Evolutionary conservation across 2,888 invertebrate genomes (phyloP).

Genomic region (Rhogogaster chlorosoma): DNA sequence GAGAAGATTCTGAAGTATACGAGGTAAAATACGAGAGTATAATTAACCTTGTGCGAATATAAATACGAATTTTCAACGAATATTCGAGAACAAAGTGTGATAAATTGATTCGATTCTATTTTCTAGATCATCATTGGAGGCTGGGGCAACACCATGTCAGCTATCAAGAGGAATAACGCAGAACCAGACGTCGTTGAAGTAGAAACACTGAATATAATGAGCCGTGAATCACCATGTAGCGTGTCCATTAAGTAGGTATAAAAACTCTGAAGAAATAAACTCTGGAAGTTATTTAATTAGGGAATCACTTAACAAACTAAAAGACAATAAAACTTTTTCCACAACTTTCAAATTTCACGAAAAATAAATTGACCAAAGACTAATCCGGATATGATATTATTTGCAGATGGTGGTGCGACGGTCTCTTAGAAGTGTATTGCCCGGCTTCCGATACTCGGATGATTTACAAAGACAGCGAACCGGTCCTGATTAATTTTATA

Average conservation of each 20-base stretch:
- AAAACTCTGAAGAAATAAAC: background rate
- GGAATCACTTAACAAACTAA: background rate
- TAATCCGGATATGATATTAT: background rate
- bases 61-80: background rate
- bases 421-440: slow-evolving; percentile 58
- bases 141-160: slow-evolving; percentile 67
- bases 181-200: slow-evolving; percentile 64
- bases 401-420: slow-evolving; percentile 65
- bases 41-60: background rate
- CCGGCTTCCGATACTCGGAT: slow-evolving; percentile 58
- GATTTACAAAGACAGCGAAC: slow-evolving; percentile 64
- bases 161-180: slow-evolving; percentile 62
- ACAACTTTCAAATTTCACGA: no score
- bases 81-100: background rate
- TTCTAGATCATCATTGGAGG: slow-evolving; percentile 67
- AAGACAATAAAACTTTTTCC: background rate
- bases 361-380: background rate
- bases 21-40: slow-evolving; percentile 60
- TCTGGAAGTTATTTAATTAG: background rate
- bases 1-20: slow-evolving; percentile 66
- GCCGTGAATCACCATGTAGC: slow-evolving; percentile 57
- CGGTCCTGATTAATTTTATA: slow-evolving; percentile 68
- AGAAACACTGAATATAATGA: slow-evolving; percentile 64
- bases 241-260: slow-evolving; percentile 66
- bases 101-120: background rate